Base-by-base conservation (phyloP, 1,140 invertebrate species). In the Anastatus disparis region DNA sequence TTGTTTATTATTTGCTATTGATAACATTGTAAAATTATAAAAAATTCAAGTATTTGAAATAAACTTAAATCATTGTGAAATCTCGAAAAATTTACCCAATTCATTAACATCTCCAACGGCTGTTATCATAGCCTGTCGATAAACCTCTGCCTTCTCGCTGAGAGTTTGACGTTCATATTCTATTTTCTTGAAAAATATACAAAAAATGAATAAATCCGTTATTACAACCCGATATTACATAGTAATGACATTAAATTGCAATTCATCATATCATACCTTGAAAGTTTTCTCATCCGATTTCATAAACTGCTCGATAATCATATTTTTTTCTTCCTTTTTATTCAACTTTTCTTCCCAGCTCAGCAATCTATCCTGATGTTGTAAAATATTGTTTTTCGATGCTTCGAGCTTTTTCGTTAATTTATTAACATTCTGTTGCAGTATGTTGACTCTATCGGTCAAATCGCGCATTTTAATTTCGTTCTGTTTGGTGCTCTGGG, bases 341-440 rank as follows among this genome's bases (percentile, higher is more conserved):
- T 89, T 85, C 1, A 92, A 78, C 13, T 88, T 87, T 35, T 90
- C 88, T 42, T 91, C 89, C 89, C 89, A 91, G 44, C 89, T 87
- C 20, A 87, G 82, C 38, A 92, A 76, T 17, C 88, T 88, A 22
- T 88, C 87, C 40, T 88, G 86, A 27, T 91, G 91, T 63, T 90
- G 89, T 44, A 88, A 87, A 0, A 91, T 87, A 71, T 86, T 87
- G 46, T 81, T 82, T 77, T 91, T 90, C 1, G 89, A 77, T 3
- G 77, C 76, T 56, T 90, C 87, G 10, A 92, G 83, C 78, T 89
- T 90, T 29, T 86, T 87, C 12, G 86, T 79, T 0, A 89, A 74
- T 8, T 81, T 85, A 0, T 76, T 67, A 22, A 89, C 83, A 20
- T 85, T 86, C 15, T 70, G 76, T 26, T 79, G 75, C 22, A 81